Evolutionary conservation across 2,113 vertebrate genomes (phyloP).

Genomic region (Ctenodactylus gundi): DNA sequence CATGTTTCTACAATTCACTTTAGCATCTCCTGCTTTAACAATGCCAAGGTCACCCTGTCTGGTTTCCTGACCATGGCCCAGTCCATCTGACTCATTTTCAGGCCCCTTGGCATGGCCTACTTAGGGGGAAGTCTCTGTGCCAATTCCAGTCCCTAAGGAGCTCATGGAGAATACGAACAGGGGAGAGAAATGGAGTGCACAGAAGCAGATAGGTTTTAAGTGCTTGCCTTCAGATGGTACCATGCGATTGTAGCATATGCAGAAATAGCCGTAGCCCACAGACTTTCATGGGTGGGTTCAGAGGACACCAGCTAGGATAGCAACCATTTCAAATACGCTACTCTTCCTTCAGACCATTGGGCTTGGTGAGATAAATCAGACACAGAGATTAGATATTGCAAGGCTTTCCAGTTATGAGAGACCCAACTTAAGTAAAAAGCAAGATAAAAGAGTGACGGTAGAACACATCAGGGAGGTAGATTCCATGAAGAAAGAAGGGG

Average conservation of each 20-base stretch:
- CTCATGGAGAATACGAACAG: accelerated
- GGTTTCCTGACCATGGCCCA: not conserved
- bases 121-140: not conserved
- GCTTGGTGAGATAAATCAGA: too few relatives aligned
- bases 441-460: too few relatives aligned
- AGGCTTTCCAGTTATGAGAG: too few relatives aligned
- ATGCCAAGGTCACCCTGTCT: not conserved
- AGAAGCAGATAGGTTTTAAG: not conserved
- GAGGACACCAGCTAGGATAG: not conserved
- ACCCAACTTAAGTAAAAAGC: too few relatives aligned
- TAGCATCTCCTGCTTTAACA: not conserved
- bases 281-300: not conserved
- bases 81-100: not conserved
- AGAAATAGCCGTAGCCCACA: not conserved
- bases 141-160: not conserved
- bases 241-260: not conserved
- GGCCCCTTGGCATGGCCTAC: not conserved
- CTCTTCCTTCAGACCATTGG: too few relatives aligned
- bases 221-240: not conserved
- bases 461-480: too few relatives aligned
- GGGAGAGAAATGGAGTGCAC: not conserved
- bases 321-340: not conserved
- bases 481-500: too few relatives aligned
- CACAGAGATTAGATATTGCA: too few relatives aligned
- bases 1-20: not conserved